Base-by-base conservation (phyloP, 2,113 vertebrate species). In the Petrocephalus microphthalmus region DNA sequence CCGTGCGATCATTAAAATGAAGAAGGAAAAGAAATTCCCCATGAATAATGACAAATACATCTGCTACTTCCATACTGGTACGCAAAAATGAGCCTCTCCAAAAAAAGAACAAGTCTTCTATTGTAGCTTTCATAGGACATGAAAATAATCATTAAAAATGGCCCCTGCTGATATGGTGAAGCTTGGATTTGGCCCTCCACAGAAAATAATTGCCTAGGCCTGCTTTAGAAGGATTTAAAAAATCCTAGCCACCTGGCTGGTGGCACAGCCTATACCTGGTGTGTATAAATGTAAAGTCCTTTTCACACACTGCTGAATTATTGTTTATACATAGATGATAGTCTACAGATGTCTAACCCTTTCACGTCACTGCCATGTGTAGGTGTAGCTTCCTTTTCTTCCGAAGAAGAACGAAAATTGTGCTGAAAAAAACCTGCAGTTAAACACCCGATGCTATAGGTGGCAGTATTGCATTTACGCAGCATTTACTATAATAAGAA, bases 171-270 rank as follows among this genome's bases (percentile, higher is more conserved):
- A 67, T 67, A 67, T 67, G 60, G 60, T 67, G 60, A 29, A 67
- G 60, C 60, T 29, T 67, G 60, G 60, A 67, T 67, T 67, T 67
- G 60, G 60, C 60, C 60, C n/a, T 67, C 25, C 60, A 67, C 60
- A 67, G 60, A 29, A 67, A 67, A 67, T 67, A 67, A 67, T 67
- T 67, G 60, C 60, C 60, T 67, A 67, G 3, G 10, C 10, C 60
- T 67, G 29, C 71, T 42, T 78, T 42, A 78, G 71, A 78, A 37
- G 15, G 71, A 42, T 42, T 78, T 78, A 78, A 15, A 78, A 37
- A 78, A 78, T 78, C 29, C 33, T 78, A 78, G 71, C 71, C 71
- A 78, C 33, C 71, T 78, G 71, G 71, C 71, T 78, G 71, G 71
- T 78, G 33, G 33, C 71, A 78, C 33, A 42, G 71, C 71, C 71